phyloP scores from a whole-genome alignment of 2,797 vertebrate genomes.

The Buceros bicornis region DNA sequence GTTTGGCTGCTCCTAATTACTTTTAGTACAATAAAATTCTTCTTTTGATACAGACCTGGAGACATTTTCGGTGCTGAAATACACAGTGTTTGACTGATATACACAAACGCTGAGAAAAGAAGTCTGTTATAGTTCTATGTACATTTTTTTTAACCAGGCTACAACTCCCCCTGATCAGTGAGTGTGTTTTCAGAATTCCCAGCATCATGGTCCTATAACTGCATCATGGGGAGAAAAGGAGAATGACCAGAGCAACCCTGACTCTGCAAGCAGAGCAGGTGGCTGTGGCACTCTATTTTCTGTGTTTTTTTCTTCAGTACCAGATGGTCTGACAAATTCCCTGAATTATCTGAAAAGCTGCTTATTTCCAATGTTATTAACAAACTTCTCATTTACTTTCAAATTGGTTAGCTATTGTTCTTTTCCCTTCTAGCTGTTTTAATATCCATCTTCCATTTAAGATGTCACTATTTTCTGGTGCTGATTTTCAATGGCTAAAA shows the following conservation, averaged over 20 bases:
- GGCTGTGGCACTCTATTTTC: neutral
- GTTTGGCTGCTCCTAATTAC: neutral
- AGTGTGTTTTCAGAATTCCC: rapidly evolving
- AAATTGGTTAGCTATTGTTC: neutral
- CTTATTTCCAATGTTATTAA: neutral
- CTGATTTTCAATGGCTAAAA: neutral
- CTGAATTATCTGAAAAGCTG: neutral
- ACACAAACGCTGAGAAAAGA: neutral
- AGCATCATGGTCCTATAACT: rapidly evolving
- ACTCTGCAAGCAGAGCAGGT: neutral
- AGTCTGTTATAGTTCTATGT: neutral
- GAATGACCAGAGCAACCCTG: neutral
- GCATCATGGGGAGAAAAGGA: neutral
- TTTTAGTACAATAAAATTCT: neutral
- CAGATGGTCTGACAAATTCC: neutral
- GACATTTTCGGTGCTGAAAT: neutral
- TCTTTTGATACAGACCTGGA: neutral
- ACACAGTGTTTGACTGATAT: neutral
- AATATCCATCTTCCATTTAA: neutral
- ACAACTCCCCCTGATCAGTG: neutral
- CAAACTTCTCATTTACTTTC: neutral
- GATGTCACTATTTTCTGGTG: neutral
- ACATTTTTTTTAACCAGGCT: neutral
- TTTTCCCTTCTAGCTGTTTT: neutral
- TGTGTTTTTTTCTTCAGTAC: neutral